A percentile compares a stretch with the other conserved stretches of the same genome.
Evolutionary conservation across 2,888 invertebrate genomes (phyloP).

Genomic region (Nineta flava): DNA sequence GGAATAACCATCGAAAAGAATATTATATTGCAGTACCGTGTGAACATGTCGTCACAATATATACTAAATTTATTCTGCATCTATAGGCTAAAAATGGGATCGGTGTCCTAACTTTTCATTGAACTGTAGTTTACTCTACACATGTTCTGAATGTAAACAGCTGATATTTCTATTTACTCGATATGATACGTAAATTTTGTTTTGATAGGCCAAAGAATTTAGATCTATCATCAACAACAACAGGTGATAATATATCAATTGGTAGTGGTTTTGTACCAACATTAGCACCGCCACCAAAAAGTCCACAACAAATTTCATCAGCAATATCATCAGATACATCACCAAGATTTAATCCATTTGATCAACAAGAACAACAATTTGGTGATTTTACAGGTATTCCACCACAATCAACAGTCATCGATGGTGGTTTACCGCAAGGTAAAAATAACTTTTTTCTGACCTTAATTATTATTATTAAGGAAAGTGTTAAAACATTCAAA

Average conservation of each 20-base stretch:
- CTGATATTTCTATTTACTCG: neutral
- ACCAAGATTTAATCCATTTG: constrained; percentile 65
- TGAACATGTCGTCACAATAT: no score
- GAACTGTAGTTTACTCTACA: no score
- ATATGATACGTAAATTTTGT: neutral
- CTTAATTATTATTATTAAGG: neutral
- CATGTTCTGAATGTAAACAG: no score
- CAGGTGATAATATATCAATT: constrained; percentile 10
- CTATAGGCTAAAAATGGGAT: no score
- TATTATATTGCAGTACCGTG: no score
- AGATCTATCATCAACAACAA: constrained; percentile 25
- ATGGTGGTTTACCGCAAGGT: constrained; percentile 23
- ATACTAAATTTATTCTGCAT: no score
- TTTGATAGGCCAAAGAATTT: constrained; percentile 34
- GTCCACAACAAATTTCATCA: constrained; percentile 29
- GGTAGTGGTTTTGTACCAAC: constrained; percentile 43
- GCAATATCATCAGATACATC: constrained; percentile 35
- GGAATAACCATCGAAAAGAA: no score
- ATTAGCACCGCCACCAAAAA: constrained; percentile 57
- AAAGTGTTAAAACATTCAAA: neutral
- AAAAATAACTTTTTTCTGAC: constrained; percentile 14
- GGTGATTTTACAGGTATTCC: constrained; percentile 19
- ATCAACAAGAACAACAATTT: constrained; percentile 34
- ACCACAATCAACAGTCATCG: constrained; percentile 16
- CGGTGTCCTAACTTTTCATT: no score